Evolutionary conservation across 2,888 invertebrate species (phyloP), one percentile per base, ranked within the genome.

Genomic region (Sisyra terminalis): DNA sequence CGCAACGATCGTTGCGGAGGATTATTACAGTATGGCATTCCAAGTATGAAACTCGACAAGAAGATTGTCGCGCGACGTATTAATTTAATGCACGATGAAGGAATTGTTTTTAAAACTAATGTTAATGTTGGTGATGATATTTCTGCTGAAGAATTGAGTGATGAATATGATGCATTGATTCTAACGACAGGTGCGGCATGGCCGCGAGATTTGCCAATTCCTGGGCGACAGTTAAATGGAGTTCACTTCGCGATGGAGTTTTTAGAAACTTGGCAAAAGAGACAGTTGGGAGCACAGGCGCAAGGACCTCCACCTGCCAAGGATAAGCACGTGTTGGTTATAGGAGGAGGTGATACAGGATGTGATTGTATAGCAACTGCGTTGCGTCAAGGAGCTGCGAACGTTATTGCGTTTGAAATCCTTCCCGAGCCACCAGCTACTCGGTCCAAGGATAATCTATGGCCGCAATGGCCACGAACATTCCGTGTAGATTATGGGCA

Each of bases 291-390:
- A 62, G 57, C 66, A 17, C 41, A 32, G 5, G 29, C 41, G 36
- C 52, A 55, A 35, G 55, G 56, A 16, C 59, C 59, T 16, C 73
- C 92, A 18, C 75, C 77, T 46, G 97, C 97, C 10, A 84, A 89
- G 59, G 92, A 85, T 57, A 96, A 93, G 62, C 73, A 94, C 57
- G 94, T 98, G 11, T 76, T 98, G 45, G 78, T 98, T 42, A 90
- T 98, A 50, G 81, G 80, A 31, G 86, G 86, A 13, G 81, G 81
- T 40, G 87, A 87, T 59, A 87, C 87, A 3, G 86, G 86, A 37
- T 94, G 93, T 61, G 98, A 98, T 70, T 98, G 98, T 61, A 97
- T 98, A 60, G 97, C 90, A 13, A 98, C 97, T 1, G 90, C 94
- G 1, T 70, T 97, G 46, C 75, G 97, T 8, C 76, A 94, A 69